A percentile compares a stretch with the other conserved stretches of the same genome.
phyloP scores from a whole-genome alignment of 2,888 invertebrate genomes.

The Morpho helenor region DNA sequence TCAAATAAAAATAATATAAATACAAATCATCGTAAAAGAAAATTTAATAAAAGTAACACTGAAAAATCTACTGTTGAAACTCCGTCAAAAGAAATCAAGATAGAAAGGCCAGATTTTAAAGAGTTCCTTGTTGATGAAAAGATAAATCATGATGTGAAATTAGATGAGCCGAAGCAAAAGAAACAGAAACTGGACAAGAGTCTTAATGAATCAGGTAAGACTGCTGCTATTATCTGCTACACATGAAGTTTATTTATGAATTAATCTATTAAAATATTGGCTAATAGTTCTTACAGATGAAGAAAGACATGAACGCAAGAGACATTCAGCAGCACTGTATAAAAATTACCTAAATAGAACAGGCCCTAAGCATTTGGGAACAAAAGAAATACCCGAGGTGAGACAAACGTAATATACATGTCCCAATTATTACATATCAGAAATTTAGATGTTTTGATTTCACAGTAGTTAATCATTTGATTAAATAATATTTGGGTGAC shows the following conservation, averaged over 20 bases:
- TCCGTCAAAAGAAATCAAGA: constrained; percentile 17
- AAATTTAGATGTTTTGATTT: too few relatives aligned
- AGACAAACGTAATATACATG: constrained; percentile 1
- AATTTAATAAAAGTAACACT: constrained; percentile 14
- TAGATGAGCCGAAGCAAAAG: constrained; percentile 30
- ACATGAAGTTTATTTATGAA: too few relatives aligned
- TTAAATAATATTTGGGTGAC: too few relatives aligned
- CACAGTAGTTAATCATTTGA: too few relatives aligned
- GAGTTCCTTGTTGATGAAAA: constrained; percentile 46
- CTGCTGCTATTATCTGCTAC: too few relatives aligned
- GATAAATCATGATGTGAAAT: constrained; percentile 19
- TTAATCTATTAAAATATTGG: constrained; percentile 4
- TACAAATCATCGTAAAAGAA: constrained; percentile 17
- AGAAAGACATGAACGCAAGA: constrained; percentile 83
- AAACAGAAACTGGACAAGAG: constrained; percentile 47
- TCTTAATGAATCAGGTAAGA: constrained; percentile 62
- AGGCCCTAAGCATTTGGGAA: constrained; percentile 89
- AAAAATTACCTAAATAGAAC: constrained; percentile 87
- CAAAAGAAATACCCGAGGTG: constrained; percentile 91
- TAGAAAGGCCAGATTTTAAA: constrained; percentile 36
- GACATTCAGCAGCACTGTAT: constrained; percentile 82
- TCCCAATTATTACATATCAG: too few relatives aligned
- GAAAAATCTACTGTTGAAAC: constrained; percentile 16
- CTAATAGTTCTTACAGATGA: constrained; percentile 79
- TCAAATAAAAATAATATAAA: constrained; percentile 8